Evolutionary conservation across 2,113 vertebrate species (phyloP), one percentile per base, ranked within the genome.

Genomic region (Papio anubis): DNA sequence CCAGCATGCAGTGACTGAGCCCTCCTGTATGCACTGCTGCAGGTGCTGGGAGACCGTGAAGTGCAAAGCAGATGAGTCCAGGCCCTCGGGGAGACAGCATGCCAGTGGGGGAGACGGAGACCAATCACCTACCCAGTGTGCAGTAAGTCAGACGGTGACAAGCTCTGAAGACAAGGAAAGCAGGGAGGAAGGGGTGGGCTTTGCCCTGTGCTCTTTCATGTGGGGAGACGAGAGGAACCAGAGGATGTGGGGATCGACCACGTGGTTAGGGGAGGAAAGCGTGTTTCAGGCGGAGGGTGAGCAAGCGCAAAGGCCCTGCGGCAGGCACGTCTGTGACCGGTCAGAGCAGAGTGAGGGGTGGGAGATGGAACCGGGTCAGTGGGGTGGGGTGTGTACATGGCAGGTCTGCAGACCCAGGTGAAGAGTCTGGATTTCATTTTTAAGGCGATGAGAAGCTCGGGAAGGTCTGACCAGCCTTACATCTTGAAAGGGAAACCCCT

Each of bases 41-140:
- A 88, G 88, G 78, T 57, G n/a, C 78, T 1, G 2, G 50, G 78
- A 70, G 83, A 43, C 35, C 2, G 2, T 0, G 16, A 17, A 61
- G 40, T 6, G 4, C 14, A 13, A 1, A 13, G 84, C 48, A 4
- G 50, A 12, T 43, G 79, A 40, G 59, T n/a, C 55, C 21, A 10
- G 59, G 83, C 76, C 70, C 13, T 12, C 0, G 0, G 0, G 32
- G 66, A 72, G 40, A 57, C 11, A 1, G 11, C 0, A 35, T 9
- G 4, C 68, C 14, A 32, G 10, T 18, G 0, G 13, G 30, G 79
- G 32, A 66, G n/a, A 10, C 4, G 1, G 43, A 30, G 85, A 43
- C 21, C 17, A 0, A 2, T 21, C 3, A 8, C 8, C 76, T 5
- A 8, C 17, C 1, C 0, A 6, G 1, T 16, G 48, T 11, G n/a